These are phyloP conservation scores for Empidonax alnorum DNA, from an alignment of 2,113 vertebrate genomes.

Conservation along the genomic window DNA sequence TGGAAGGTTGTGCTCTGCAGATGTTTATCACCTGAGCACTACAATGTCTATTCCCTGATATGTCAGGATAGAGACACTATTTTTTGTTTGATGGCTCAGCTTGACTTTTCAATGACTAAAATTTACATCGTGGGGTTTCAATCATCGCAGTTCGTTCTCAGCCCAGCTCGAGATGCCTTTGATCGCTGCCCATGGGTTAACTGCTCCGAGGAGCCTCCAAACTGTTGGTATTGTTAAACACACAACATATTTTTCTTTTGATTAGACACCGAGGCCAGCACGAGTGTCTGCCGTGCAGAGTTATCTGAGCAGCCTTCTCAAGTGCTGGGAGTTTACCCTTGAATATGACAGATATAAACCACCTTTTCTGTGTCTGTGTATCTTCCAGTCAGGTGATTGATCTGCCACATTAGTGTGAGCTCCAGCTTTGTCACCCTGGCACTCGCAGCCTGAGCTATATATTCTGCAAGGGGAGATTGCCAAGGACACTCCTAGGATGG, in stretches of 20 bases:
- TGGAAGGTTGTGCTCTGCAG: not conserved
- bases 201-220: slow-evolving; percentile 3
- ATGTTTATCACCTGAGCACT: slow-evolving; percentile 27
- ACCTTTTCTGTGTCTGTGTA: slow-evolving; percentile 55
- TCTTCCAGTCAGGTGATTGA: slow-evolving; percentile 69
- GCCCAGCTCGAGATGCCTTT: slow-evolving; percentile 36
- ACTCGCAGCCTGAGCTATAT: not conserved
- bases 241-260: slow-evolving; percentile 70
- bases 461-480: not conserved
- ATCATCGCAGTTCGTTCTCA: not conserved
- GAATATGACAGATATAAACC: slow-evolving; percentile 73
- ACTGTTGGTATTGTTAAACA: slow-evolving; percentile 62
- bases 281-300: slow-evolving; percentile 59
- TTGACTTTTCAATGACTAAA: slow-evolving; percentile 48
- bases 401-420: slow-evolving; percentile 32
- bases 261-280: slow-evolving; percentile 55
- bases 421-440: slow-evolving; percentile 36
- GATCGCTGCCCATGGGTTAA: not conserved
- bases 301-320: slow-evolving; percentile 22
- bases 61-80: not conserved
- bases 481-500: slow-evolving; percentile 27
- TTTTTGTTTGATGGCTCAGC: slow-evolving; percentile 36
- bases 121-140: slow-evolving; percentile 27
- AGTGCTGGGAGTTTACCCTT: slow-evolving; percentile 70
- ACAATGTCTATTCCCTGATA: slow-evolving; percentile 16